Evolutionary conservation across 2,888 invertebrate genomes (phyloP).

Genomic region (Synanthedon tipuliformis): DNA sequence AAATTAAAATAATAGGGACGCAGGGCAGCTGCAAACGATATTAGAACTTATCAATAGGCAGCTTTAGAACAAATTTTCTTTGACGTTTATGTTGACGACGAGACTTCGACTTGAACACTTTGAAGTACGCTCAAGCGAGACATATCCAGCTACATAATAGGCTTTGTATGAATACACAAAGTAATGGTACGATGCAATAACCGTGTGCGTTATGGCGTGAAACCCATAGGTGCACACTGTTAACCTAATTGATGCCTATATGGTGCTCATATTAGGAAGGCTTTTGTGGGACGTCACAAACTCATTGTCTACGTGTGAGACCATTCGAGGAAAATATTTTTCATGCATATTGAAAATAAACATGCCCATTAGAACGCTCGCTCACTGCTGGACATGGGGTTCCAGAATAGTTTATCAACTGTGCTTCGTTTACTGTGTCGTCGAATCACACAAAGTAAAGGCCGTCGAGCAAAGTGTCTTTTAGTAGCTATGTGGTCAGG

Average conservation of each 20-base stretch:
- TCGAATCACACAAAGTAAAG: too few species aligned
- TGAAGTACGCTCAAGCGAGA: neutral
- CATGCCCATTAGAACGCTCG: too few species aligned
- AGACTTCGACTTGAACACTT: neutral
- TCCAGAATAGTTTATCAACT: too few species aligned
- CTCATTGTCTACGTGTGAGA: neutral
- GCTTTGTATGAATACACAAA: neutral
- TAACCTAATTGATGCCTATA: slow-evolving; percentile 24
- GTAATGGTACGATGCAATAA: slow-evolving; percentile 9
- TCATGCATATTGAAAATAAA: neutral
- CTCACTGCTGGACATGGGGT: too few species aligned
- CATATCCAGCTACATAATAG: neutral
- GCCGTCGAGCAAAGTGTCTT: too few species aligned
- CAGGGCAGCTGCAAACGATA: too few species aligned
- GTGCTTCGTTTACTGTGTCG: too few species aligned
- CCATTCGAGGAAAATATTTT: neutral
- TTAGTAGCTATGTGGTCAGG: too few species aligned
- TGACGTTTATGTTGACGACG: too few species aligned
- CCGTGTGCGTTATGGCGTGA: slow-evolving; percentile 17
- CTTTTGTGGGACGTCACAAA: neutral
- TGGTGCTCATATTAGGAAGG: slow-evolving; percentile 5
- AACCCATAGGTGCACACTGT: slow-evolving; percentile 20
- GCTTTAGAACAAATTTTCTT: too few species aligned
- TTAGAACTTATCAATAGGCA: too few species aligned
- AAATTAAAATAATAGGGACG: too few species aligned